Evolutionary conservation across 1,140 invertebrate species (phyloP).

Genomic region (Brachystomella parvula): DNA sequence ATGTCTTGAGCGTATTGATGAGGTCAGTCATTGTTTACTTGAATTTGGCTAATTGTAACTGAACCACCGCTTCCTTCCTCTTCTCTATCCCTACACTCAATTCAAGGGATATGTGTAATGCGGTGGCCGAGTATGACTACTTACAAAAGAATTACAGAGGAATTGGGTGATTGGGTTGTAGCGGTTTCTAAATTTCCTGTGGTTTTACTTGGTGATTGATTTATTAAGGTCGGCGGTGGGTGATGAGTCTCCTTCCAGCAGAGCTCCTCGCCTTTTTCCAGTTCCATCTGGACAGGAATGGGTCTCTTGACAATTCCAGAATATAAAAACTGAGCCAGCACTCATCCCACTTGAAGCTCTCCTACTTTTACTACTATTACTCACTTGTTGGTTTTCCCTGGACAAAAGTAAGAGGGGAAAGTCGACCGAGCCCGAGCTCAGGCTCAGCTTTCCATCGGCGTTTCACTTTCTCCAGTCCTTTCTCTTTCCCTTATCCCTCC

Average conservation of each 20-base stretch:
- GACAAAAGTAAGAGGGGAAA: too few species aligned
- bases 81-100: background rate
- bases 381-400: background rate
- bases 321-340: background rate
- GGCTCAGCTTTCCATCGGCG: background rate
- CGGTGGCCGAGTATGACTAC: background rate
- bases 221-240: conserved; percentile 5
- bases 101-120: background rate
- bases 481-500: background rate
- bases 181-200: background rate
- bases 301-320: background rate
- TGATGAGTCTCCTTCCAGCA: too few species aligned
- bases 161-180: background rate
- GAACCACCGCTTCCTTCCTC: background rate
- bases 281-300: conserved; percentile 7
- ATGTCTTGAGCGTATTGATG: conserved; percentile 28
- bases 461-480: background rate
- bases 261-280: background rate
- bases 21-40: conserved; percentile 20
- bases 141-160: background rate
- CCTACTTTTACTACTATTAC: background rate
- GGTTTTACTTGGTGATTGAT: conserved; percentile 3
- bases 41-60: background rate
- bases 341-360: background rate
- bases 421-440: background rate